Conservation (phyloP, 1,140 invertebrate species). For the Harpegnathos saltator region DNA sequence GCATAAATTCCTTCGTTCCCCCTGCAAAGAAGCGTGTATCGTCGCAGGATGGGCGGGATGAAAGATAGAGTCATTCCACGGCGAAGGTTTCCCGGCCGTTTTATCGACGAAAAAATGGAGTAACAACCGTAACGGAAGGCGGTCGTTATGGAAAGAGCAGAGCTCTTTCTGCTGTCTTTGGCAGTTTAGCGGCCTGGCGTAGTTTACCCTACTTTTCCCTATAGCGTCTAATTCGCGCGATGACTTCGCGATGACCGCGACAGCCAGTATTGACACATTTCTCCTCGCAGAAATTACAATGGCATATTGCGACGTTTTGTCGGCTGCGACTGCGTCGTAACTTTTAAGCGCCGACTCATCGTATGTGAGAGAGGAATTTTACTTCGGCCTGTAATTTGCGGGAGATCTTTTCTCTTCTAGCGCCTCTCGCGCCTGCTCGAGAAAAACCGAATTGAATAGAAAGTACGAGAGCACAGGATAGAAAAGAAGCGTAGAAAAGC, state of each 20-base stretch:
- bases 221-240: slow-evolving; percentile 33
- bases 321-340: slow-evolving; percentile 8
- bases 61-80: neutral
- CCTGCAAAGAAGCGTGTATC: no score
- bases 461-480: slow-evolving; percentile 3
- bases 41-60: neutral
- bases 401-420: neutral
- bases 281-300: slow-evolving; percentile 20
- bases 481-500: neutral
- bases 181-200: neutral
- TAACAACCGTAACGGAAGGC: neutral
- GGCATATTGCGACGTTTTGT: slow-evolving; percentile 23
- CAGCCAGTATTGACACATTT: slow-evolving; percentile 43
- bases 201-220: slow-evolving; percentile 57
- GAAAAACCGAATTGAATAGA: slow-evolving; percentile 35
- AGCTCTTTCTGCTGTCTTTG: slow-evolving; percentile 9
- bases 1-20: no score
- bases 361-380: slow-evolving; percentile 35
- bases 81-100: neutral
- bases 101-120: neutral
- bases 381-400: neutral
- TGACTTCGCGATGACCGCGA: slow-evolving; percentile 25
- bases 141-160: neutral
- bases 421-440: neutral
- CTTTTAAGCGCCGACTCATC: slow-evolving; percentile 17